A percentile compares a stretch with the other conserved stretches of the same genome.
phyloP scores from a whole-genome alignment of 1,140 invertebrate species.

The Thaumetopoea pityocampa region DNA sequence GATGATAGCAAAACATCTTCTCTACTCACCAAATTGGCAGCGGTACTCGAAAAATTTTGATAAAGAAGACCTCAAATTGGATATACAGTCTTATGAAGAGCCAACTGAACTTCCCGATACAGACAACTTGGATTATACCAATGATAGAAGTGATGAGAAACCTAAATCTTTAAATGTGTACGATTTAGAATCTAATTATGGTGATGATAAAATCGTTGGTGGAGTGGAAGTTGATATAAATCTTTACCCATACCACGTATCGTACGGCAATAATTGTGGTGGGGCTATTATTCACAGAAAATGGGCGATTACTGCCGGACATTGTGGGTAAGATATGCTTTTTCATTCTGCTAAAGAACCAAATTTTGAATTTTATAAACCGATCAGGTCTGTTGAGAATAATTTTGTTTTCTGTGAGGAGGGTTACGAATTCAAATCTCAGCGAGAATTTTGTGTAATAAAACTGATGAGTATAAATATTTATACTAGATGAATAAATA shows the following conservation, averaged over 20 bases:
- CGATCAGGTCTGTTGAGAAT: too few species aligned
- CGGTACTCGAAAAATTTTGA: constrained; percentile 13
- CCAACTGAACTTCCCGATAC: constrained; percentile 38
- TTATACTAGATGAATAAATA: too few species aligned
- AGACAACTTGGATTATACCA: constrained; percentile 44
- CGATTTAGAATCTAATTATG: constrained; percentile 17
- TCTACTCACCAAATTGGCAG: constrained; percentile 7
- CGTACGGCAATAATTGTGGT: constrained; percentile 58
- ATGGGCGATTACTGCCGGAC: constrained; percentile 56
- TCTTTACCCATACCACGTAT: constrained; percentile 59
- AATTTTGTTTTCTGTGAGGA: too few species aligned
- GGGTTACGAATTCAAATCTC: too few species aligned
- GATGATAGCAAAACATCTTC: constrained; percentile 14
- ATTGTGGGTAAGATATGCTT: constrained; percentile 50
- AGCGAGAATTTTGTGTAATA: too few species aligned
- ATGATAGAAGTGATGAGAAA: constrained; percentile 18
- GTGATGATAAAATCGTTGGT: constrained; percentile 51
- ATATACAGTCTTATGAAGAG: constrained; percentile 47
- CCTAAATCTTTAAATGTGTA: not conserved
- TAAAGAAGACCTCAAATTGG: constrained; percentile 33
- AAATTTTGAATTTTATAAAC: not conserved
- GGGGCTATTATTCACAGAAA: constrained; percentile 55
- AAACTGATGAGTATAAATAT: too few species aligned
- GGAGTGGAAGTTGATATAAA: constrained; percentile 57
- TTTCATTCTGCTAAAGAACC: not conserved